Conservation (phyloP, 2,113 vertebrate genomes). For the Vicugna pacos region DNA sequence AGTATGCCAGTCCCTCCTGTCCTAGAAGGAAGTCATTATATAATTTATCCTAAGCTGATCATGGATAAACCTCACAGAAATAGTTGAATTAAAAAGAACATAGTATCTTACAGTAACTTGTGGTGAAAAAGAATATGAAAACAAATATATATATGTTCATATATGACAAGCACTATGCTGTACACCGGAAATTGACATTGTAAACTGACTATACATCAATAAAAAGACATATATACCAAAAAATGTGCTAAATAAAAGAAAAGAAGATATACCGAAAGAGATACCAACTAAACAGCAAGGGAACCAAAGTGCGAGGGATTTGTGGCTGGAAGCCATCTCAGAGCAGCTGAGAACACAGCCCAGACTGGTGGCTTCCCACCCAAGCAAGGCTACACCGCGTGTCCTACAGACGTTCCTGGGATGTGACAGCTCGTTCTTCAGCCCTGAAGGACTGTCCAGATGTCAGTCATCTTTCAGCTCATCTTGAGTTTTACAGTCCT, state of each 20-base stretch:
- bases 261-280: not conserved
- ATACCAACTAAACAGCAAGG: not conserved
- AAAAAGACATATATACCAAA: no score
- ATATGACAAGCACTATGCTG: no score
- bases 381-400: not conserved
- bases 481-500: constrained; percentile 2
- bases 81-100: not conserved
- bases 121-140: no score
- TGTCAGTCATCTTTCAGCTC: not conserved
- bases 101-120: no score
- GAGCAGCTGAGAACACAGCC: not conserved
- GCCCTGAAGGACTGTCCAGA: not conserved
- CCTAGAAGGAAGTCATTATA: not conserved
- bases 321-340: not conserved
- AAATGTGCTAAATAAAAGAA: not conserved
- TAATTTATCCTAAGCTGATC: not conserved
- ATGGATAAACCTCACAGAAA: not conserved
- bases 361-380: fast-evolving
- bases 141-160: no score
- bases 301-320: not conserved
- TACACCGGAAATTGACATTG: no score
- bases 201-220: no score
- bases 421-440: not conserved
- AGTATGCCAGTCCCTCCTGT: not conserved
- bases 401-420: not conserved